Percentiles rank a stretch among this genome's conserved stretches.
Conservation (phyloP, 2,888 invertebrate species). For the Sipha maydis region DNA sequence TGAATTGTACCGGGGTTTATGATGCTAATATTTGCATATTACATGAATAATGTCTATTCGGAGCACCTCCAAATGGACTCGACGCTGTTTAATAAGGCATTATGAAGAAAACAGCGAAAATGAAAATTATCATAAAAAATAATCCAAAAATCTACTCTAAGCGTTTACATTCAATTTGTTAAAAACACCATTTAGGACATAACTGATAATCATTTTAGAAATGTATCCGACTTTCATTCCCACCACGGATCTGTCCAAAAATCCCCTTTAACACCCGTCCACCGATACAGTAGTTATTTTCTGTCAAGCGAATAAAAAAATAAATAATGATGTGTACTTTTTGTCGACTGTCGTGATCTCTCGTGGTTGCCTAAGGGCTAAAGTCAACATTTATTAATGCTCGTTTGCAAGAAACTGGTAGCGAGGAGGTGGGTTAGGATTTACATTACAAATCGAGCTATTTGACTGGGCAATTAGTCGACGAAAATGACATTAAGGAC, state of each 20-base stretch:
- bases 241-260: not conserved
- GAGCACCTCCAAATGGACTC: slow-evolving; percentile 7
- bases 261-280: not conserved
- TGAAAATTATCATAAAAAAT: slow-evolving; percentile 14
- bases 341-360: slow-evolving; percentile 57
- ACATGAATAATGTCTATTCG: slow-evolving; percentile 19
- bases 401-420: slow-evolving; percentile 23
- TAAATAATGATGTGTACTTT: slow-evolving; percentile 49
- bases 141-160: not conserved
- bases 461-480: slow-evolving; percentile 61
- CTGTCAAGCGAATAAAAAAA: slow-evolving; percentile 39
- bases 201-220: slow-evolving; percentile 30
- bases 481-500: slow-evolving; percentile 59
- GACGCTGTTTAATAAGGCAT: slow-evolving; percentile 8
- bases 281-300: slow-evolving; percentile 36
- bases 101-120: slow-evolving; percentile 19
- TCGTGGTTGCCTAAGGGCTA: slow-evolving; percentile 35
- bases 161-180: not conserved
- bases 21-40: slow-evolving; percentile 39
- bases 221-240: slow-evolving; percentile 25
- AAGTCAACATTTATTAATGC: slow-evolving; percentile 56
- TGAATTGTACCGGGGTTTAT: not conserved
- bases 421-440: slow-evolving; percentile 24
- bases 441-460: slow-evolving; percentile 60
- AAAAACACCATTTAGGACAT: not conserved